phyloP scores from a whole-genome alignment of 2,797 vertebrate genomes.

The Adelosebastes latens region DNA sequence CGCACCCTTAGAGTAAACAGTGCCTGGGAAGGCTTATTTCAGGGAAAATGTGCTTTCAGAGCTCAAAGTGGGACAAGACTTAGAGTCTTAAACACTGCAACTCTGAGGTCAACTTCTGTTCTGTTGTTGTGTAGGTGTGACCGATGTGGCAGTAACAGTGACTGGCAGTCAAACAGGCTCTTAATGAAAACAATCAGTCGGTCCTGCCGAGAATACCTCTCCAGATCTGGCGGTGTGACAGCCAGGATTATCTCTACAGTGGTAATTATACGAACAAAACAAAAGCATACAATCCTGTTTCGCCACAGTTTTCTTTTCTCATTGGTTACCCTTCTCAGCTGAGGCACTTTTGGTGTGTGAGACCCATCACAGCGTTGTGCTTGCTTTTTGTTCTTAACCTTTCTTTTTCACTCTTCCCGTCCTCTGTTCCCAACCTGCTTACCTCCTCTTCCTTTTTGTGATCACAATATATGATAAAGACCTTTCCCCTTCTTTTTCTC shows the following conservation, averaged over 20 bases:
- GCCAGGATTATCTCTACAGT: conserved; percentile 4
- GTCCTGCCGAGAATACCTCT: conserved; percentile 17
- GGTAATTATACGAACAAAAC: background rate
- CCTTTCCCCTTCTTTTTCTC: conserved; percentile 34
- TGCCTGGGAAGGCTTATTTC: background rate
- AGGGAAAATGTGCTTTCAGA: conserved; percentile 9
- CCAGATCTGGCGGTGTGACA: conserved; percentile 21
- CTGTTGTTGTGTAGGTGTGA: background rate
- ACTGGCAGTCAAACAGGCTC: conserved; percentile 36
- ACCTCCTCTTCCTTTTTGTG: conserved; percentile 1
- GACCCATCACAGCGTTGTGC: conserved; percentile 50
- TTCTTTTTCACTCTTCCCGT: background rate
- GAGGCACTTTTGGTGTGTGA: conserved; percentile 76
- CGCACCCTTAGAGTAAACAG: background rate
- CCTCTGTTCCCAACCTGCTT: background rate
- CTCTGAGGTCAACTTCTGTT: conserved; percentile 2
- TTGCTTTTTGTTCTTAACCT: background rate
- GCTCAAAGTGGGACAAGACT: background rate
- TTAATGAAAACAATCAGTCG: conserved; percentile 20
- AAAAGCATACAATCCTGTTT: conserved; percentile 22
- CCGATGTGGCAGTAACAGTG: conserved; percentile 26
- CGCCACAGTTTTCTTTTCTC: conserved; percentile 22
- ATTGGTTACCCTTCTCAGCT: conserved; percentile 42
- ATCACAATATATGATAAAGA: conserved; percentile 41
- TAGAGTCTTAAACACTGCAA: conserved; percentile 9